phyloP scores from a whole-genome alignment of 2,888 invertebrate genomes.

The Athrips mouffetella region DNA sequence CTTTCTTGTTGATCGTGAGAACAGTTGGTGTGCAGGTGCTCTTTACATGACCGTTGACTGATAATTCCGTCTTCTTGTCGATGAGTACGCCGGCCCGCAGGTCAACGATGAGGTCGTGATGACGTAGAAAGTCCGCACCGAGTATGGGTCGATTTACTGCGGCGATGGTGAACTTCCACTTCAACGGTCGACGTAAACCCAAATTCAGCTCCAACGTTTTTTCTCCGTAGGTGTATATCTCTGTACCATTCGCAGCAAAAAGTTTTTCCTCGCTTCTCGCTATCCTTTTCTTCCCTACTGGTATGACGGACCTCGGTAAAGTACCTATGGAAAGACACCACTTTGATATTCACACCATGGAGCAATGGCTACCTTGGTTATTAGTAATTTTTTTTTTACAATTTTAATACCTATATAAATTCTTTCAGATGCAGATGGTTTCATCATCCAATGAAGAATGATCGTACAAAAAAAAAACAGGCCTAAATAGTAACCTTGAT shows the following conservation, averaged over 20 bases:
- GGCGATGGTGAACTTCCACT: not conserved
- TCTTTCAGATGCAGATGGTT: too few relatives aligned
- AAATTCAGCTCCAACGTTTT: not conserved
- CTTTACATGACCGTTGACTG: not conserved
- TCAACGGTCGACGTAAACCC: not conserved
- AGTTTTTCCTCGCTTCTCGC: too few relatives aligned
- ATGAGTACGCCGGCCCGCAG: not conserved
- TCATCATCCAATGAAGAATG: too few relatives aligned
- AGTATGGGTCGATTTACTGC: not conserved
- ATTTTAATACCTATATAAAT: too few relatives aligned
- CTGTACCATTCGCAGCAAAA: slow-evolving; percentile 2
- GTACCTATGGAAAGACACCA: too few relatives aligned
- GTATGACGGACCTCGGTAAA: not conserved
- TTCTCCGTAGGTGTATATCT: not conserved
- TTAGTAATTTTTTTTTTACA: too few relatives aligned
- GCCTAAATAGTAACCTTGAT: too few relatives aligned
- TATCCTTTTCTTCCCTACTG: too few relatives aligned
- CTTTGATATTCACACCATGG: too few relatives aligned
- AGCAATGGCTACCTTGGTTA: too few relatives aligned
- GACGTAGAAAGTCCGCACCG: not conserved
- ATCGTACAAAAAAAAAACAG: too few relatives aligned
- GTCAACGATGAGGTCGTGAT: not conserved
- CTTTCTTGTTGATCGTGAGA: not conserved
- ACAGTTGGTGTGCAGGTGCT: not conserved
- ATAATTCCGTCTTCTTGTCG: not conserved